These are phyloP conservation scores for Tapirus indicus DNA, from an alignment of 2,797 vertebrate genomes.

Conservation along the genomic window DNA sequence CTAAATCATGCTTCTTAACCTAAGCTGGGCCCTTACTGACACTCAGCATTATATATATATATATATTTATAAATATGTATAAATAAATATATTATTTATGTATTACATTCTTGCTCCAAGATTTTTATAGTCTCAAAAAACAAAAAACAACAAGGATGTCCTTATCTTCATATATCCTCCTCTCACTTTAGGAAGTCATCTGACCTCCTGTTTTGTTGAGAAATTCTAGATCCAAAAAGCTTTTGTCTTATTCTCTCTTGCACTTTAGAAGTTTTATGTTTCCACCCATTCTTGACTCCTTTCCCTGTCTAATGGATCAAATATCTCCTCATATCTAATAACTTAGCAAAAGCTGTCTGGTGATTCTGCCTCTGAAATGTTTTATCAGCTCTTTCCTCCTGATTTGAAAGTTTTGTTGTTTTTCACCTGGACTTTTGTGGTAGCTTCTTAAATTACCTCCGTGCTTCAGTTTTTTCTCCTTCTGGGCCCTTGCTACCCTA, in stretches of 20 bases:
- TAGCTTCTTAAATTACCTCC: neutral
- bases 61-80: no score
- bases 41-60: neutral
- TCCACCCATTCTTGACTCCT: neutral
- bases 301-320: neutral
- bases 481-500: neutral
- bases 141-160: neutral
- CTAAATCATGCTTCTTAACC: neutral
- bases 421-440: neutral
- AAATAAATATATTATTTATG: neutral
- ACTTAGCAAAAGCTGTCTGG: neutral
- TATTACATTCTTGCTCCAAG: neutral
- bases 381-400: neutral
- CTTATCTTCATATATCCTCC: neutral
- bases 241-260: neutral
- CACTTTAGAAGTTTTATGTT: neutral
- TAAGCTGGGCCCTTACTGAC: neutral
- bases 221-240: neutral
- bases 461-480: neutral
- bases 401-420: neutral
- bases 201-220: neutral
- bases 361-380: neutral
- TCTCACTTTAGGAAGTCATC: neutral
- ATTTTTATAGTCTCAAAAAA: neutral
- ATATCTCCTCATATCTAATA: neutral